Base-by-base conservation (phyloP, 2,113 vertebrate genomes). In the Hippocampus mohnikei region DNA sequence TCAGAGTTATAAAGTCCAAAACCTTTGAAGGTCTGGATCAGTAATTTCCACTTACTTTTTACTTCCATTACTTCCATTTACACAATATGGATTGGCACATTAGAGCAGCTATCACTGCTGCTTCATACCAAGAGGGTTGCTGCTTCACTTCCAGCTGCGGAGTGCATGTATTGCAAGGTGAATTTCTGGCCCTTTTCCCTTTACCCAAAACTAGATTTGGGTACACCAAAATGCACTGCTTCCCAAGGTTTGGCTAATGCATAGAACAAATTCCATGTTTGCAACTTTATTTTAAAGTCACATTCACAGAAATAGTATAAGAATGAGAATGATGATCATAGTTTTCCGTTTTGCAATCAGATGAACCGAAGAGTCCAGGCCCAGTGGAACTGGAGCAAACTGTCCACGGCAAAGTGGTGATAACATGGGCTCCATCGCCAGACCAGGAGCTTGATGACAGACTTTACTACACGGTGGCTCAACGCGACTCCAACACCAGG, bases 371-470 rank as follows among this genome's bases (percentile, higher is more conserved):
- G 46, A 23, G 88, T 0, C 95, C 95, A 0, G 95, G 95, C 0
- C 89, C 91, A 27, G 86, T 96, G 71, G 46, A 3, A 44, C 41
- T 97, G 70, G 85, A 91, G 63, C 92, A 95, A 79, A 94, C 94
- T 0, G 91, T 95, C 40, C 85, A 87, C 0, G 90, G 89, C 0
- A 92, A 91, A 0, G 91, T 97, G 73, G 89, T 92, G 0, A 55
- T 94, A 0, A 90, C 87, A 69, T 97, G 95, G 95, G 91, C 86
- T 40, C 92, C 94, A 0, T 95, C 95, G 1, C 84, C 91, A 0
- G 94, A 95, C 0, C 90, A 96, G 82, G 88, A 90, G 50, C 84
- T 87, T 11, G 94, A 89, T 0, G 67, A 69, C 23, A 88, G 84
- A 0, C 81, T 96, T 50, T 85, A 92, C 75, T 97, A 96, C 46